Percentiles rank a stretch among this genome's conserved stretches.
These are phyloP conservation scores for Aplocera efformata DNA, from an alignment of 2,888 invertebrate species.

Conservation along the genomic window DNA sequence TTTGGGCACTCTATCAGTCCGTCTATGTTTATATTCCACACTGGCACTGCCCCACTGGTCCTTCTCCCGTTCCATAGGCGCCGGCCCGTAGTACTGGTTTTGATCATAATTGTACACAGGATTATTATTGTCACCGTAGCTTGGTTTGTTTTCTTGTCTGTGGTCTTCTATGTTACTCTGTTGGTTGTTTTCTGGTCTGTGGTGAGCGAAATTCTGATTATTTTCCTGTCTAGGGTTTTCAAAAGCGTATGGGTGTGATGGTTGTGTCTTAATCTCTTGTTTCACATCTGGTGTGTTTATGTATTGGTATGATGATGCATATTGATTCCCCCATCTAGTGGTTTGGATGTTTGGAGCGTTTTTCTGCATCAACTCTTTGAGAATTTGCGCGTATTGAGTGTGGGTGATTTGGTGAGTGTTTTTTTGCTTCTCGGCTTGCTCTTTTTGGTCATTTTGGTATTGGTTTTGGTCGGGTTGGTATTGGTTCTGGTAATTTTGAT, in stretches of 20 bases:
- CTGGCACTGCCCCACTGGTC: conserved; percentile 39
- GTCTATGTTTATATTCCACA: conserved; percentile 71
- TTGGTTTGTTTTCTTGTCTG: neutral
- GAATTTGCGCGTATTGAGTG: conserved; percentile 30
- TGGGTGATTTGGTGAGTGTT: conserved; percentile 22
- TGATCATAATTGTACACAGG: conserved; percentile 26
- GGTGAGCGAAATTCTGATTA: neutral
- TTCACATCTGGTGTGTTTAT: conserved; percentile 40
- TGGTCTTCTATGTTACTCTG: conserved; percentile 16
- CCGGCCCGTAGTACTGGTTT: conserved; percentile 62
- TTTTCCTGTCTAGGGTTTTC: conserved; percentile 24
- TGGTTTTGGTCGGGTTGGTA: no score
- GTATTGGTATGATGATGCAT: conserved; percentile 63
- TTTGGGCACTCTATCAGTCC: conserved; percentile 79
- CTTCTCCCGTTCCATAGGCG: conserved; percentile 58
- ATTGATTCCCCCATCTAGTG: conserved; percentile 60
- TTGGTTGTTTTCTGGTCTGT: conserved; percentile 11
- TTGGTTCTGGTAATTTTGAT: no score
- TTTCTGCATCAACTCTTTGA: conserved; percentile 28
- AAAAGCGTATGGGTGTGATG: conserved; percentile 14
- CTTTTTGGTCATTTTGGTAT: no score
- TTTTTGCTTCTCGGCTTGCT: conserved; percentile 13
- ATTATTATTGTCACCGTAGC: conserved; percentile 17
- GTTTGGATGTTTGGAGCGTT: conserved; percentile 33
- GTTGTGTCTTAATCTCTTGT: conserved; percentile 18